A percentile compares a stretch with the other conserved stretches of the same genome.
phyloP scores from a whole-genome alignment of 2,888 invertebrate genomes.

The Oxystoma pomonae region DNA sequence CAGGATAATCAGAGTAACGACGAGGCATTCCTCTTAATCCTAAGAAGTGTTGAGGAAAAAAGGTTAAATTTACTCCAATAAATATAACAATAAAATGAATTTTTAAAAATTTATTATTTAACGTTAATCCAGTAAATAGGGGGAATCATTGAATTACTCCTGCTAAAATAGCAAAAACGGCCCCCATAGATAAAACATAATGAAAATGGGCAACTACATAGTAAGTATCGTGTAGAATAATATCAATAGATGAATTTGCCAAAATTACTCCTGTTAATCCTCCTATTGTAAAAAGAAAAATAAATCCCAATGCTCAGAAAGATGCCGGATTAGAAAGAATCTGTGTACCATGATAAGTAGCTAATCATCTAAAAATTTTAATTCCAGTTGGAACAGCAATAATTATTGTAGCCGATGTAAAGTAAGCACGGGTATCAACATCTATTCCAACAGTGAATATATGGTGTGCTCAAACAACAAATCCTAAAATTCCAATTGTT shows the following conservation, averaged over 20 bases:
- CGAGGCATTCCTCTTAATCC: conserved; percentile 70
- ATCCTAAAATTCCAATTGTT: conserved; percentile 76
- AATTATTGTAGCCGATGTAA: conserved; percentile 81
- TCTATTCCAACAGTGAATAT: conserved; percentile 84
- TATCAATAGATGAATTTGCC: conserved; percentile 74
- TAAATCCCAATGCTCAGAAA: conserved; percentile 69
- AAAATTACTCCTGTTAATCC: conserved; percentile 66
- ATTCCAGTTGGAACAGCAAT: conserved; percentile 83
- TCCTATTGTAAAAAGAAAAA: conserved; percentile 73
- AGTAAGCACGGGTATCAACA: conserved; percentile 79
- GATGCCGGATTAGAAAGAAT: conserved; percentile 56
- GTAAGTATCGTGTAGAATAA: conserved; percentile 76
- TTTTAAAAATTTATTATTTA: conserved; percentile 39
- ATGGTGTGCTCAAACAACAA: conserved; percentile 82
- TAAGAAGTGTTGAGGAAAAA: conserved; percentile 77
- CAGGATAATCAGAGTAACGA: conserved; percentile 56
- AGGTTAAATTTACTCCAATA: conserved; percentile 72
- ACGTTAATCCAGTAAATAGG: conserved; percentile 39
- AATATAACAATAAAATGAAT: conserved; percentile 70
- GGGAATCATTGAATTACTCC: conserved; percentile 71
- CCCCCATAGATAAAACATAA: conserved; percentile 76
- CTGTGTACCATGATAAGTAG: conserved; percentile 63
- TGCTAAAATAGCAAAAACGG: conserved; percentile 73
- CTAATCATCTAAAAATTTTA: conserved; percentile 78
- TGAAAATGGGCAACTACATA: conserved; percentile 83